These are phyloP conservation scores for Charanyca ferruginea DNA, from an alignment of 2,888 invertebrate genomes.

Conservation along the genomic window DNA sequence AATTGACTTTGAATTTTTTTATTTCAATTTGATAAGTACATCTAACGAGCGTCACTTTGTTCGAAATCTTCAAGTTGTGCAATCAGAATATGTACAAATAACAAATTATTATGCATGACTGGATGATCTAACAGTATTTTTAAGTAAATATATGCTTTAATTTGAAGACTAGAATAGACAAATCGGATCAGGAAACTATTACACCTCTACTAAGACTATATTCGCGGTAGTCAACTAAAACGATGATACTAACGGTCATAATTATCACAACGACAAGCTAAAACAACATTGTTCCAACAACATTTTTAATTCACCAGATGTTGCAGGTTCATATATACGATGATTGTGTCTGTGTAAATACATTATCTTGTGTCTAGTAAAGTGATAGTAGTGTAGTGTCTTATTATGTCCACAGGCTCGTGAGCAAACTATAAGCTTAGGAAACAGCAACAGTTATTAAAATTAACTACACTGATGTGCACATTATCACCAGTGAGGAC, in stretches of 20 bases:
- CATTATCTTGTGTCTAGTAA: constrained; percentile 36
- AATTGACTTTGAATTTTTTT: constrained; percentile 23
- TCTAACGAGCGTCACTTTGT: constrained; percentile 48
- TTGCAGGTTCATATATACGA: constrained; percentile 24
- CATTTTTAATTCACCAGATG: constrained; percentile 31
- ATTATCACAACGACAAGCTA: constrained; percentile 61
- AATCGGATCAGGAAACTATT: constrained; percentile 68
- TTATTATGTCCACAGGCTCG: constrained; percentile 44
- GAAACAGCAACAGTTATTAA: constrained; percentile 40
- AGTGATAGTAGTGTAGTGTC: constrained; percentile 50
- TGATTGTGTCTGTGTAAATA: constrained; percentile 44
- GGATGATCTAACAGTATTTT: constrained; percentile 69
- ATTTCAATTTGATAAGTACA: constrained; percentile 40
- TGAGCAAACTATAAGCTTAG: constrained; percentile 53
- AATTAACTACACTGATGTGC: constrained; percentile 47
- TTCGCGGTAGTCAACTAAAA: constrained; percentile 63
- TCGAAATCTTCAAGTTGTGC: constrained; percentile 78
- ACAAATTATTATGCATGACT: constrained; percentile 78
- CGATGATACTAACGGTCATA: constrained; percentile 58
- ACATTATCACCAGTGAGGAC: constrained; percentile 40
- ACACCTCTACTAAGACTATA: constrained; percentile 52
- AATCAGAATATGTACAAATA: constrained; percentile 84
- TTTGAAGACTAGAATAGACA: constrained; percentile 82
- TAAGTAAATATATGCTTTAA: constrained; percentile 73
- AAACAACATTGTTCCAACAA: constrained; percentile 41